phyloP scores from a whole-genome alignment of 1,140 invertebrate genomes.

The Riptortus pedestris region DNA sequence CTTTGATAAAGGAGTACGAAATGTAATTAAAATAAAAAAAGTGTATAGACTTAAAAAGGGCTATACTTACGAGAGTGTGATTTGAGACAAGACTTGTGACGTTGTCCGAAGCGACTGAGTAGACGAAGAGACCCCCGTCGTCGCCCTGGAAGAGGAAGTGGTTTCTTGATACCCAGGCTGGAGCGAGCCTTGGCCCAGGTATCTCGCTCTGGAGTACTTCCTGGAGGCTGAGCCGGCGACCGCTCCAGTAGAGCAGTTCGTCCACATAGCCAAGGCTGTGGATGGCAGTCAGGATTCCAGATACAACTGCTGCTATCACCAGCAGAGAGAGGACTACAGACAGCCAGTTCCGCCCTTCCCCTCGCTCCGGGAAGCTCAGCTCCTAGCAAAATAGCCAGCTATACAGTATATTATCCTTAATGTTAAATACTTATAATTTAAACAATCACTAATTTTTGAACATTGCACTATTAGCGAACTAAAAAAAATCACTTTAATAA shows the following conservation, averaged over 20 bases:
- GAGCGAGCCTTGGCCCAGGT: slow-evolving; percentile 57
- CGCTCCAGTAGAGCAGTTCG: slow-evolving; percentile 74
- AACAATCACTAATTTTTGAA: neutral
- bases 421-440: neutral
- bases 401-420: neutral
- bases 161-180: slow-evolving; percentile 62
- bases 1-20: too few species aligned
- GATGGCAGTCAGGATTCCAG: slow-evolving; percentile 72
- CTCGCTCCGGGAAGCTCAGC: slow-evolving; percentile 48
- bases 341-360: slow-evolving; percentile 75
- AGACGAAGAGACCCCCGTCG: slow-evolving; percentile 63
- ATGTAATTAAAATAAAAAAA: too few species aligned
- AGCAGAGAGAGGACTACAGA: slow-evolving; percentile 72
- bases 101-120: slow-evolving; percentile 62
- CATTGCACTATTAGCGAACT: too few species aligned
- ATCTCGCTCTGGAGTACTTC: slow-evolving; percentile 55
- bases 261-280: slow-evolving; percentile 78
- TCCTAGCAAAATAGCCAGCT: slow-evolving; percentile 47
- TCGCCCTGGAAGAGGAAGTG: slow-evolving; percentile 75
- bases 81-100: slow-evolving; percentile 68
- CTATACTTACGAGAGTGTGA: slow-evolving; percentile 67
- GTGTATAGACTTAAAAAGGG: too few species aligned
- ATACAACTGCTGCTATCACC: slow-evolving; percentile 73
- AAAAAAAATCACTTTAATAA: too few species aligned
- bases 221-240: slow-evolving; percentile 65